Conservation (phyloP, 1,140 invertebrate genomes). For the Pentalonia nigronervosa region DNA sequence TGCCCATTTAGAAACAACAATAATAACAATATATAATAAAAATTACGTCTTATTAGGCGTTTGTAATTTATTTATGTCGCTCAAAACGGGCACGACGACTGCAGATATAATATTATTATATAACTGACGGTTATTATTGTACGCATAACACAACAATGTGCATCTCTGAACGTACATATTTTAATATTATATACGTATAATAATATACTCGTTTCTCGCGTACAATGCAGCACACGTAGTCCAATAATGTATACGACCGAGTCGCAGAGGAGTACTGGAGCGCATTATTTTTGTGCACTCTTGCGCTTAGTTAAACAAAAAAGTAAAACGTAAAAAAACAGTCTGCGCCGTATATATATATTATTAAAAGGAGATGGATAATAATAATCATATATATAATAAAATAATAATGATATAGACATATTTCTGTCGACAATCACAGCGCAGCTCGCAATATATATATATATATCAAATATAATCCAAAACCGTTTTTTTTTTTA, state of each 20-base stretch:
- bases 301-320: conserved; percentile 8
- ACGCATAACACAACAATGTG: not conserved
- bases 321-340: not conserved
- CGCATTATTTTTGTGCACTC: conserved; percentile 51
- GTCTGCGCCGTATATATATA: not conserved
- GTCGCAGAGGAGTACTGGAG: not conserved
- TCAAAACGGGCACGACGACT: not conserved
- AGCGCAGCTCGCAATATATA: not conserved
- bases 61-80: not conserved
- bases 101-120: not conserved
- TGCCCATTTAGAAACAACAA: not conserved
- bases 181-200: not conserved
- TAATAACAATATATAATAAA: not conserved
- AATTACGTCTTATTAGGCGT: not conserved
- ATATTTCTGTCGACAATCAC: conserved; percentile 26
- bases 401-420: not conserved
- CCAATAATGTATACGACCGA: too few species aligned
- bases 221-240: not conserved
- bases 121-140: not conserved
- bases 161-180: not conserved
- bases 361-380: conserved; percentile 18
- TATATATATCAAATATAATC: conserved; percentile 22
- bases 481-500: conserved; percentile 44
- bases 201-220: not conserved
- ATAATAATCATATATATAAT: not conserved